phyloP scores from a whole-genome alignment of 2,113 vertebrate genomes.

The Callionymus lyra region DNA sequence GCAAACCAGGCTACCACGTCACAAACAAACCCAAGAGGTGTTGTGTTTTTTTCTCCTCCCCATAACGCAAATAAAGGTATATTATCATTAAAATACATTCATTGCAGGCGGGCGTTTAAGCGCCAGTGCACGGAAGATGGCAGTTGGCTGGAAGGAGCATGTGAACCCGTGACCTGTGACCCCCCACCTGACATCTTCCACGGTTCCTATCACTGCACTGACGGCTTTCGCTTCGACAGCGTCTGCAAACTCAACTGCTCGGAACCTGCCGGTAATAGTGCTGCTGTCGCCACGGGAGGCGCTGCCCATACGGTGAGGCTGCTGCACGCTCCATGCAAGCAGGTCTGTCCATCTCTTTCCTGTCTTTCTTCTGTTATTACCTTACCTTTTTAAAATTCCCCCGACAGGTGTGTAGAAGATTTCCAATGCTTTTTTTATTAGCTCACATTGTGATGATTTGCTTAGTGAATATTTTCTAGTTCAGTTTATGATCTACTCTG shows the following conservation, averaged over 20 bases:
- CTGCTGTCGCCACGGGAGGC: slow-evolving; percentile 67
- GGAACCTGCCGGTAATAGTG: slow-evolving; percentile 59
- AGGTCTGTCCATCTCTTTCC: slow-evolving; percentile 64
- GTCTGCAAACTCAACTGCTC: slow-evolving; percentile 85
- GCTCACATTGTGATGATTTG: too few relatives aligned
- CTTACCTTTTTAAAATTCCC: not conserved
- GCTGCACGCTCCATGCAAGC: slow-evolving; percentile 65
- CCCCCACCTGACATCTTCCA: slow-evolving; percentile 85
- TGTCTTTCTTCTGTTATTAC: slow-evolving; percentile 20
- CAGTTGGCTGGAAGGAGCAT: slow-evolving; percentile 82
- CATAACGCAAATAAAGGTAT: too few relatives aligned
- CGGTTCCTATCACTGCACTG: slow-evolving; percentile 86
- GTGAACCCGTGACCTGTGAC: slow-evolving; percentile 88
- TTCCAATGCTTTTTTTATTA: too few relatives aligned
- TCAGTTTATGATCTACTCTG: too few relatives aligned
- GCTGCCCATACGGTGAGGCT: slow-evolving; percentile 75
- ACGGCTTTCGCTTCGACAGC: slow-evolving; percentile 89
- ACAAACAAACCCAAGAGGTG: slow-evolving; percentile 83
- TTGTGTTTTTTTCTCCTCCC: too few relatives aligned
- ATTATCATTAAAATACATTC: not conserved
- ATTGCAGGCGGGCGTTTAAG: slow-evolving; percentile 83
- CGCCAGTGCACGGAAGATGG: slow-evolving; percentile 90
- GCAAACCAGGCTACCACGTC: slow-evolving; percentile 89
- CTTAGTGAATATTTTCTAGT: too few relatives aligned
- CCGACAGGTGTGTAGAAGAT: too few relatives aligned